Evolutionary conservation across 2,888 invertebrate genomes (phyloP), one percentile per base, ranked within the genome.

Genomic region (Hypomecis punctinalis): DNA sequence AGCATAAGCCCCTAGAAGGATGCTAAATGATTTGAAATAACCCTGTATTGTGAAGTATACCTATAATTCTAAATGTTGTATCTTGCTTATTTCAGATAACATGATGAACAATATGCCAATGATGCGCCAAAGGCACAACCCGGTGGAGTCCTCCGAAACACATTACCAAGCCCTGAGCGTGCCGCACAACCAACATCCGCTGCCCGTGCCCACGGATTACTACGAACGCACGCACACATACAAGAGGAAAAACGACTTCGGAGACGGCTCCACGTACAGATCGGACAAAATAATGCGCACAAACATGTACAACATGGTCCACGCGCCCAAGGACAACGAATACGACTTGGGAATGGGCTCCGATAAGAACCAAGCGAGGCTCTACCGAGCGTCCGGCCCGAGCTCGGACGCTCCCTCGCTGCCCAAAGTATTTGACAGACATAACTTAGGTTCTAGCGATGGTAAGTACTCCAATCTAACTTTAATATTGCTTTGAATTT

Each of bases 221-320:
- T 93, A 90, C 72, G 91, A 93, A 23, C 81, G 91, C 23, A 68
- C 79, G 5, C 90, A 86, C 5, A 71, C 79, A 0, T 91, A 88
- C 71, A 93, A 93, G 69, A 79, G 92, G 61, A 93, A 92, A 68
- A 89, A 87, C 68, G 90, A 92, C 42, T 93, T 90, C 61, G 86
- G 86, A 1, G 91, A 91, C 66, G 82, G 85, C 0, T 82, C 90
- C 0, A 74, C 84, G 2, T 92, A 89, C 60, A 86, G 90, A 69
- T 84, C 84, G 1, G 91, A 92, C 56, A 93, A 92, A 79, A 87
- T 92, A 46, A 90, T 92, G 90, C 80, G 93, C 57, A 83, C 88
- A 0, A 83, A 82, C 54, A 77, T 63, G 43, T 91, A 90, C 66
- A 80, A 78, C 43, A 88, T 88, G 87, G 82, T 87, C 3, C 91